phyloP scores from a whole-genome alignment of 2,888 invertebrate species.

The Perdita meconis region DNA sequence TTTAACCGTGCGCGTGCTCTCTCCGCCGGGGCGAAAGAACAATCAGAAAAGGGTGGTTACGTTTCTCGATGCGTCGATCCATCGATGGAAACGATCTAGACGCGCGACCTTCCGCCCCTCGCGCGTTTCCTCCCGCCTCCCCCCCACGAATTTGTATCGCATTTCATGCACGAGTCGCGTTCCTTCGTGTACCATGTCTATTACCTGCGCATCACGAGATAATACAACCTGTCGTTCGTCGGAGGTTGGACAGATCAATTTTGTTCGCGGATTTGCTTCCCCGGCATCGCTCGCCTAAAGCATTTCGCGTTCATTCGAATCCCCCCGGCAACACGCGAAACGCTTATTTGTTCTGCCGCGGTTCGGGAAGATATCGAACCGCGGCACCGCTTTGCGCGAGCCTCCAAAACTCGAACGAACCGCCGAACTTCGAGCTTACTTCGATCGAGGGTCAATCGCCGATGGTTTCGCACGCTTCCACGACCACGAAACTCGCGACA shows the following conservation, averaged over 20 bases:
- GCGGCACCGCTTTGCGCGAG: neutral
- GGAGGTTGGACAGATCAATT: slow-evolving; percentile 57
- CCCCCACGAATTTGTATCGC: slow-evolving; percentile 22
- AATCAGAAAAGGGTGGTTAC: neutral
- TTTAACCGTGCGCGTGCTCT: slow-evolving; percentile 9
- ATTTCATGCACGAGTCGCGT: slow-evolving; percentile 31
- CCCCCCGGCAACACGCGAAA: slow-evolving; percentile 33
- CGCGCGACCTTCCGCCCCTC: neutral
- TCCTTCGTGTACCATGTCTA: slow-evolving; percentile 28
- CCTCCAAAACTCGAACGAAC: neutral
- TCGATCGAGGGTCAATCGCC: slow-evolving; percentile 6
- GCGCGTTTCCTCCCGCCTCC: neutral
- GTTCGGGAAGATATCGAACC: slow-evolving; percentile 19
- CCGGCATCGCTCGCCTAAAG: slow-evolving; percentile 29
- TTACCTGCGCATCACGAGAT: slow-evolving; percentile 41
- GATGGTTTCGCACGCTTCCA: neutral
- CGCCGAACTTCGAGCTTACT: too few species aligned
- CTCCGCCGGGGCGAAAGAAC: slow-evolving; percentile 2
- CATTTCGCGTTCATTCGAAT: slow-evolving; percentile 36
- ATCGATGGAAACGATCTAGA: neutral
- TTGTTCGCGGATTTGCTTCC: slow-evolving; percentile 26
- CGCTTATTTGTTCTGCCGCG: slow-evolving; percentile 19
- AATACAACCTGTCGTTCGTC: slow-evolving; percentile 47
- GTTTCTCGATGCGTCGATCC: slow-evolving; percentile 14
- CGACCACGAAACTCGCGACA: slow-evolving; percentile 5